Evolutionary conservation across 2,113 vertebrate genomes (phyloP), one percentile per base, ranked within the genome.

Genomic region (Phalacrocorax brasilianus): DNA sequence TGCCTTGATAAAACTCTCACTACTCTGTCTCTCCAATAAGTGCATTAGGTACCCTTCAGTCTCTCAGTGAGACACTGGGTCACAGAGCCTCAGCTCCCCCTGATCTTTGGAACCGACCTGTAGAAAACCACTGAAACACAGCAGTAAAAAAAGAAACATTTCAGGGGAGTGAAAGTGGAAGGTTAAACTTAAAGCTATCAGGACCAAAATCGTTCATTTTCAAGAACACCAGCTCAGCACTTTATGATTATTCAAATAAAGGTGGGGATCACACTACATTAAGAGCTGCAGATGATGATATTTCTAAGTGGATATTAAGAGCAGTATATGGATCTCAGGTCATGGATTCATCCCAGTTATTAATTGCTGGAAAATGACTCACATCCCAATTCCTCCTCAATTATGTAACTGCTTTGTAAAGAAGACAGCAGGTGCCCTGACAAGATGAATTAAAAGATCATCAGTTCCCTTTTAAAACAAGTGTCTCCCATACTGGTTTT

Each of bases 401-500:
- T 95, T 94, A 95, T 62, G n/a, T 91, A 87, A 88, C 71, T 66
- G 67, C 35, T 61, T 27, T 45, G 45, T 52, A 82, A 79, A 88
- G 91, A 89, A 87, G 67, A 93, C 81, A 91, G 70, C 71, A 78
- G 71, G 77, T 14, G 7, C 58, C 70, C 81, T 93, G 81, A 89
- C 88, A 94, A 95, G 55, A 89, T 14, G 7, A 94, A 96, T 85
- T 96, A 87, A 70, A 91, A 93, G 70, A 89, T 93, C 61, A 78
- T 33, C 80, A 44, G 56, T 32, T 93, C 84, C 53, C 42, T 79
- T 73, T 67, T 21, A 73, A 78, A 72, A 19, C 52, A 84, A 82
- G 40, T 18, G 44, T 58, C 61, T 75, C 23, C 62, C n/a, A 56
- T 16, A 50, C 56, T 87, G 65, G 13, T 87, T 95, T 82, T 61